Percentiles rank a stretch among this genome's conserved stretches.
phyloP scores from a whole-genome alignment of 2,888 invertebrate genomes.

The Sceliomorpha sp. region DNA sequence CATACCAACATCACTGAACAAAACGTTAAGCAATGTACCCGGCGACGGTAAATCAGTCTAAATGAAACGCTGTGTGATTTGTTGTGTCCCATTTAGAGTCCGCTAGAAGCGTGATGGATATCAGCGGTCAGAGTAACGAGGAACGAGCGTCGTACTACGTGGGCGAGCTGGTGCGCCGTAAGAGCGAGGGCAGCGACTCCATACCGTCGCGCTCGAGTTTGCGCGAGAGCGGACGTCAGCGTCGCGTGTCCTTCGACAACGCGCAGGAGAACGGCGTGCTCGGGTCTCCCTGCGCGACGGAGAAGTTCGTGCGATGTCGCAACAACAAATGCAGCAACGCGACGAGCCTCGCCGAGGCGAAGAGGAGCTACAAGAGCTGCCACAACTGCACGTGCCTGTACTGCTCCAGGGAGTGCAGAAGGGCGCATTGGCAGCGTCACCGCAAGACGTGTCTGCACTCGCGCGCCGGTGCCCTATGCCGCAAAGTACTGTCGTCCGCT shows the following conservation, averaged over 20 bases:
- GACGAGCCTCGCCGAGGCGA: conserved; percentile 88
- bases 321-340: conserved; percentile 90
- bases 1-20: too few species aligned
- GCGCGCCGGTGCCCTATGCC: conserved; percentile 93
- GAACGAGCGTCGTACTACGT: conserved; percentile 64
- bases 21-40: too few species aligned
- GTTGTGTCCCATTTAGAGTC: too few species aligned
- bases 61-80: too few species aligned
- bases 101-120: conserved; percentile 72
- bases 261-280: conserved; percentile 80
- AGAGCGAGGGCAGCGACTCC: conserved; percentile 85
- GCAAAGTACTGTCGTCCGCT: conserved; percentile 89
- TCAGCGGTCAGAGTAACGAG: conserved; percentile 59
- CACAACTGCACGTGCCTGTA: conserved; percentile 97
- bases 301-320: conserved; percentile 86
- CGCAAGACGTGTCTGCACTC: conserved; percentile 94
- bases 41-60: too few species aligned
- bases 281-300: conserved; percentile 81
- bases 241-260: conserved; percentile 83
- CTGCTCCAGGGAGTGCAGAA: conserved; percentile 94
- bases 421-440: conserved; percentile 96
- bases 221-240: conserved; percentile 48
- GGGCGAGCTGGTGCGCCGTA: conserved; percentile 81
- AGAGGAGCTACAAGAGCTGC: conserved; percentile 92
- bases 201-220: conserved; percentile 66